Percentiles rank a stretch among this genome's conserved stretches.
These are phyloP conservation scores for Chunga burmeisteri DNA, from an alignment of 2,113 vertebrate genomes.

Conservation along the genomic window DNA sequence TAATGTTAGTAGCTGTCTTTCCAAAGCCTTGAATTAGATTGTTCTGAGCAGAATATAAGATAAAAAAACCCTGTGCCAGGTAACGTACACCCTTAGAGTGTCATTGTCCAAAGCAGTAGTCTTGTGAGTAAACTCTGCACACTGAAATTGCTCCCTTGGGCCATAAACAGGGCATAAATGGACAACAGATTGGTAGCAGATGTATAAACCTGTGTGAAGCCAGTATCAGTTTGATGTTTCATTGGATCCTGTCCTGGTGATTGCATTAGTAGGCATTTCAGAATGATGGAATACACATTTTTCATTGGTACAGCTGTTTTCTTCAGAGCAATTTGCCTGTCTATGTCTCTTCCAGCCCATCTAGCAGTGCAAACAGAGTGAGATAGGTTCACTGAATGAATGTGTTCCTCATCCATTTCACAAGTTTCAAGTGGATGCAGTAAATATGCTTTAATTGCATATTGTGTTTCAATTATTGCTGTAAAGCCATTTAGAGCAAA, in stretches of 20 bases:
- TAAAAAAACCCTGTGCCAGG: not conserved
- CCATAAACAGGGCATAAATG: not conserved
- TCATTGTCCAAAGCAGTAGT: not conserved
- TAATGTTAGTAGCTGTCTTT: not conserved
- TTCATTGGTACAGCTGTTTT: not conserved
- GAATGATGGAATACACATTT: conserved; percentile 11
- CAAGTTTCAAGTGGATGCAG: not conserved
- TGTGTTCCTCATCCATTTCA: not conserved
- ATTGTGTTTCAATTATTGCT: conserved; percentile 37
- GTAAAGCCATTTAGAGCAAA: conserved; percentile 27
- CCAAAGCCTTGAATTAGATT: not conserved
- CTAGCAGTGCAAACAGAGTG: not conserved
- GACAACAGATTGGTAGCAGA: conserved; percentile 41
- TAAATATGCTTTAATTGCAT: conserved; percentile 52
- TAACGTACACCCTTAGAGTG: not conserved
- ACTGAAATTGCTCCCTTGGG: not conserved
- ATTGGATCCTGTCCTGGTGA: not conserved
- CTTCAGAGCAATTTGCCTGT: not conserved
- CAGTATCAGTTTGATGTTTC: not conserved
- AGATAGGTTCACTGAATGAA: not conserved
- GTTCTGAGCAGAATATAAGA: not conserved
- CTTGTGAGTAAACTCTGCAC: not conserved
- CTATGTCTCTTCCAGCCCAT: not conserved
- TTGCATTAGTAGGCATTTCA: conserved; percentile 7
- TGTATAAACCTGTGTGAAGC: conserved; percentile 25